These are phyloP conservation scores for Gnathonemus longibarbis DNA, from an alignment of 2,113 vertebrate species.

Conservation along the genomic window DNA sequence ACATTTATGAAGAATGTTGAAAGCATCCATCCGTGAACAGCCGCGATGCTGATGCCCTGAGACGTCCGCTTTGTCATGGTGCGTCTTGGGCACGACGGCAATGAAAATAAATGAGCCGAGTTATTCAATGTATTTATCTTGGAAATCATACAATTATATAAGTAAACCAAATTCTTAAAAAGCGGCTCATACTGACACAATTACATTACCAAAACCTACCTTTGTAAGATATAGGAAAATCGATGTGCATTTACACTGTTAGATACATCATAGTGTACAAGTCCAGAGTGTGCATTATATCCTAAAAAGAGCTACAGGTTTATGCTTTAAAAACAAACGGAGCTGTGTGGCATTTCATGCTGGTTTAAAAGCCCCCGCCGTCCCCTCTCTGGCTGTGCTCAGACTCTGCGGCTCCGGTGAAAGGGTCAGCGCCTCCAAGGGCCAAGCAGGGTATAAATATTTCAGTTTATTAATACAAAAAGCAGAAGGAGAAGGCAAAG, in stretches of 20 bases:
- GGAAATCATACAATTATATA: background rate
- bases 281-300: constrained; percentile 43
- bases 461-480: constrained; percentile 52
- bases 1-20: background rate
- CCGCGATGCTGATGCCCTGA: background rate
- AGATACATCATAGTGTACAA: constrained; percentile 45
- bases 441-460: constrained; percentile 50
- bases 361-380: constrained; percentile 22
- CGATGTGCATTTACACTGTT: constrained; percentile 44
- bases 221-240: constrained; percentile 58
- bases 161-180: background rate
- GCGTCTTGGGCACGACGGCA: background rate
- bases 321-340: constrained; percentile 16
- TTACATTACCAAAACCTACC: constrained; percentile 60
- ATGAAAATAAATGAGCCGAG: background rate
- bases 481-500: constrained; percentile 39
- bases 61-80: background rate
- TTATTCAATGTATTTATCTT: background rate
- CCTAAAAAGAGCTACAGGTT: constrained; percentile 34
- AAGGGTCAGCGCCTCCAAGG: constrained; percentile 37
- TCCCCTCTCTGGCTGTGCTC: constrained; percentile 46
- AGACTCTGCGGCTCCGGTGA: constrained; percentile 59
- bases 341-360: constrained; percentile 28
- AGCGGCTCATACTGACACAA: constrained; percentile 13
- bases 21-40: background rate